Evolutionary conservation across 2,113 vertebrate genomes (phyloP).

Genomic region (Anthoscopus minutus): DNA sequence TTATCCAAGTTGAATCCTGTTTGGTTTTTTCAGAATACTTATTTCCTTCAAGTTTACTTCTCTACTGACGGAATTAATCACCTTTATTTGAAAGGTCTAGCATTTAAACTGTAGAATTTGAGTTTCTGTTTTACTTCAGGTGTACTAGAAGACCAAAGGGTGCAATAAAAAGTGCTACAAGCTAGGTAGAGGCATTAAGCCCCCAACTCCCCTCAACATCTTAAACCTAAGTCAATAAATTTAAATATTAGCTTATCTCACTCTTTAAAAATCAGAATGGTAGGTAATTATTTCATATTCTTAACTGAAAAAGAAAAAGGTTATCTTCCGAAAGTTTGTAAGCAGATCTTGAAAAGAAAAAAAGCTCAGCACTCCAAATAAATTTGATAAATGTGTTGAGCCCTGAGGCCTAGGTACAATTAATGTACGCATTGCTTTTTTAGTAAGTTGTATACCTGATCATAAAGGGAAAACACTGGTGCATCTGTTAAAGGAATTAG

Average conservation of each 20-base stretch:
- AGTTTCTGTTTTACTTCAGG: neutral
- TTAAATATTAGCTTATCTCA: neutral
- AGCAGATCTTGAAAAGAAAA: neutral
- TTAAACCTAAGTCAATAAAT: neutral
- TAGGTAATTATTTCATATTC: neutral
- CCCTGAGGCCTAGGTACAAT: neutral
- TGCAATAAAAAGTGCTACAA: neutral
- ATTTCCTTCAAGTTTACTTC: neutral
- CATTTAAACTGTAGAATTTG: neutral
- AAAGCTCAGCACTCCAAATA: neutral
- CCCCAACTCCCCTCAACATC: neutral
- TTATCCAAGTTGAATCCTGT: neutral
- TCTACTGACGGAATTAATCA: neutral
- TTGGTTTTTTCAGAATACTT: neutral
- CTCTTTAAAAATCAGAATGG: neutral
- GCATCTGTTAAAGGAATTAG: conserved; percentile 1
- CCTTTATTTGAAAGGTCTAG: neutral
- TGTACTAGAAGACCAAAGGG: neutral
- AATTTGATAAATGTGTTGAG: neutral
- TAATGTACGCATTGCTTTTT: neutral
- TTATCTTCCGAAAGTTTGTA: neutral
- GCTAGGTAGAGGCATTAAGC: neutral
- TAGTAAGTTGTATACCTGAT: neutral
- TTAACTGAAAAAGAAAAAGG: neutral
- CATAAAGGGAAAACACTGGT: neutral